Percentiles rank a stretch among this genome's conserved stretches.
Evolutionary conservation across 2,888 invertebrate genomes (phyloP).

Genomic region (Cyclophora albipunctata): DNA sequence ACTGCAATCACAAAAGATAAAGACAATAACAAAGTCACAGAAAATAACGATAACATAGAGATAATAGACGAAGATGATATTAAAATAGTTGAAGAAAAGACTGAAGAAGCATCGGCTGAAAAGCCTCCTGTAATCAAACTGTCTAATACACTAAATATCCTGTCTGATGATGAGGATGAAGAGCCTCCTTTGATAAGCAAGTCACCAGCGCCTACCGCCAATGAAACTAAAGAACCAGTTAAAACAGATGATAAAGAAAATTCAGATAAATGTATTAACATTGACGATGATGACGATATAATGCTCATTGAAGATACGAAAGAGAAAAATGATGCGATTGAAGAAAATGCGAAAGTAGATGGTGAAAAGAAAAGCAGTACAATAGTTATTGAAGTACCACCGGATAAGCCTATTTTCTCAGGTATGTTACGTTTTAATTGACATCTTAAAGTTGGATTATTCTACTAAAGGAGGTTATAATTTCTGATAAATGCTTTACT

Average conservation of each 20-base stretch:
- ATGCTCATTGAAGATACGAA: conserved; percentile 57
- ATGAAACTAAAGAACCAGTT: background rate
- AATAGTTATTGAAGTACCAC: conserved; percentile 7
- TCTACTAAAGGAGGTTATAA: too few species aligned
- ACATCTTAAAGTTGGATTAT: too few species aligned
- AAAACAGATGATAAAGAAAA: conserved; percentile 1
- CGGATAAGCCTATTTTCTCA: too few species aligned
- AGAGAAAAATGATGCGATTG: conserved; percentile 22
- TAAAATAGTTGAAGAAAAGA: conserved; percentile 5
- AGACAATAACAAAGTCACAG: conserved; percentile 8
- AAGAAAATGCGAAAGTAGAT: conserved; percentile 9
- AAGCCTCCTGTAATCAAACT: conserved; percentile 36
- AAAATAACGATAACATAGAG: conserved; percentile 10
- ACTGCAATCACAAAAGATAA: conserved; percentile 2
- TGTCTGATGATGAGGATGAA: conserved; percentile 62
- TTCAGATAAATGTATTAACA: conserved; percentile 38
- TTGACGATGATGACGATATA: conserved; percentile 63
- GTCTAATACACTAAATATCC: conserved; percentile 55
- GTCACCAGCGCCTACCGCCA: background rate
- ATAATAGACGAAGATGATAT: conserved; percentile 11
- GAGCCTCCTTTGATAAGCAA: conserved; percentile 10
- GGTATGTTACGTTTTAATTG: too few species aligned
- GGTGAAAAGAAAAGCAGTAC: conserved; percentile 8
- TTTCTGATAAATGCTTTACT: too few species aligned
- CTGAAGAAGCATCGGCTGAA: conserved; percentile 4